Conservation (phyloP, 1,140 invertebrate species). For the Macrotrachela quadricornifera region DNA sequence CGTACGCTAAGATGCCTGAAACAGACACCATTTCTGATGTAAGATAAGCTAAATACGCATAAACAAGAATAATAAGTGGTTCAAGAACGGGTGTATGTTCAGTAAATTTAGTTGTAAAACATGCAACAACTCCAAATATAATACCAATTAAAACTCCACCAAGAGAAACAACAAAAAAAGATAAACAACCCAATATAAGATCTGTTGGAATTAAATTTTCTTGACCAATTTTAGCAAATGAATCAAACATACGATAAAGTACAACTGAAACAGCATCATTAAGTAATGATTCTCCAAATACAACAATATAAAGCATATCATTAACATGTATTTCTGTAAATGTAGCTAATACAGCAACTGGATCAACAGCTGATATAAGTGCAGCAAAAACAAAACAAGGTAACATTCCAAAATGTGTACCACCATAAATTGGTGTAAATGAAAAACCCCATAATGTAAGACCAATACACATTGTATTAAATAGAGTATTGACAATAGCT, state of each 20-base stretch:
- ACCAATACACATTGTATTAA: slow-evolving; percentile 13
- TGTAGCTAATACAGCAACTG: slow-evolving; percentile 56
- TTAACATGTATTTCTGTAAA: slow-evolving; percentile 97
- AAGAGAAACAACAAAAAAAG: slow-evolving; percentile 73
- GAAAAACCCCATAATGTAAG: slow-evolving; percentile 10
- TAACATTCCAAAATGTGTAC: neutral
- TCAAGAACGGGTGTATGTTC: slow-evolving; percentile 87
- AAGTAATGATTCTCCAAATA: slow-evolving; percentile 90
- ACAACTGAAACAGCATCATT: slow-evolving; percentile 44
- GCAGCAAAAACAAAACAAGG: slow-evolving; percentile 43
- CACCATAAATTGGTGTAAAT: slow-evolving; percentile 1
- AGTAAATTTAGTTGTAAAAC: slow-evolving; percentile 81
- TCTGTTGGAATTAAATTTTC: slow-evolving; percentile 31
- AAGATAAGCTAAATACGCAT: slow-evolving; percentile 91
- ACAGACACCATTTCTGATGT: slow-evolving; percentile 93
- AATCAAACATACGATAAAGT: slow-evolving; percentile 30
- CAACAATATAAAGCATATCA: slow-evolving; percentile 92
- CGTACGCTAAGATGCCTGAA: slow-evolving; percentile 55
- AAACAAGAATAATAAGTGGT: slow-evolving; percentile 89
- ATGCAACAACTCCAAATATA: slow-evolving; percentile 77
- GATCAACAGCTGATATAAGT: slow-evolving; percentile 31
- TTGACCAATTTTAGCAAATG: slow-evolving; percentile 23
- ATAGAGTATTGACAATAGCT: slow-evolving; percentile 21
- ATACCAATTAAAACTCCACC: slow-evolving; percentile 80
- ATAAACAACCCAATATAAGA: slow-evolving; percentile 53